Evolutionary conservation across 2,888 invertebrate genomes (phyloP), one percentile per base, ranked within the genome.

Genomic region (Gymnosoma rotundatum): DNA sequence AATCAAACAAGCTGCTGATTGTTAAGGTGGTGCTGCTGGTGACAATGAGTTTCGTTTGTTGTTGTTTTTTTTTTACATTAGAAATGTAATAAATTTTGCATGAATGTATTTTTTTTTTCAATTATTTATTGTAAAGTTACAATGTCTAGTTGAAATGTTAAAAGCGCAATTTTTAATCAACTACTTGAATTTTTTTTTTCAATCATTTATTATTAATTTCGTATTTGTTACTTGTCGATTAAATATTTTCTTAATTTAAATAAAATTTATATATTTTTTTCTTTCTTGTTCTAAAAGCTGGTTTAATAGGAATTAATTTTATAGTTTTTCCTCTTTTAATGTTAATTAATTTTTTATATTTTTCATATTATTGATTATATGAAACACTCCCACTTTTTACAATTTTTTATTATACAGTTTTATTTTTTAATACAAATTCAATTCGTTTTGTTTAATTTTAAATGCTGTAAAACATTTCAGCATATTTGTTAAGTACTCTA

Each of bases 371-470:
- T 84, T 74, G 81, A 78, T 78, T 84, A 66, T 58, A 14, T 54
- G 69, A 84, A 81, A 78, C 84, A 84, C 84, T 81, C 84, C 84
- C 45, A 79, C 73, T 79, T 79, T 78, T 78, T 48, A 9, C 18
- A 52, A 18, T 54, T 58, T n/a, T 73, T 16, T 58, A 32, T 18
- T 21, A 56, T 36, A 38, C 6, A n/a, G 8, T 54, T 20, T 36
- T 61, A 38, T 45, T 58, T 48, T 32, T 61, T 52, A 21, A n/a
- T 48, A n/a, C n/a, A n/a, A 54, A 50, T n/a, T 61, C 36, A 20
- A 8, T 64, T 69, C 48, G 21, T 45, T 60, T 45, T 61, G 50
- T 8, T 18, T 10, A 5, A 6, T 18, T 18, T 9, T 52, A 18
- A 18, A 3, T 14, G 8, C 6, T 50, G 18, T 18, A 5, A 50